Base-by-base conservation (phyloP, 2,888 invertebrate genomes). In the Eueremaeus valkanovi region DNA sequence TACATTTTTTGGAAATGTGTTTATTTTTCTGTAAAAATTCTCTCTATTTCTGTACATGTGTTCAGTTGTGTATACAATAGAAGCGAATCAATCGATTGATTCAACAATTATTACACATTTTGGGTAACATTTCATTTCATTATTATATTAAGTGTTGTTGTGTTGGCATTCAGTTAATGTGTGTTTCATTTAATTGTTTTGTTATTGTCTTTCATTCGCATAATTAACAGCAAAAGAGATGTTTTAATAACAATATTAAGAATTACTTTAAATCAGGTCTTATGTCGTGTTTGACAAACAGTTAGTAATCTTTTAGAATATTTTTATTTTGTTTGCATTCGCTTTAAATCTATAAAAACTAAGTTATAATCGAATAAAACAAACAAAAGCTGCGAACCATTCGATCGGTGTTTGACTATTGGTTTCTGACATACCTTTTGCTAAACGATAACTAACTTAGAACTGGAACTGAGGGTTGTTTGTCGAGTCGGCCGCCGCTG, bases 101-200 rank as follows among this genome's bases (percentile, higher is more conserved):
- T 66, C 31, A 31, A 33, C 31, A 33, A 66, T 66, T 36, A 36
- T 61, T 11, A 61, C 21, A 66, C 31, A 66, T 36, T 31, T 66
- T 33, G 24, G 55, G 55, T 24, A 21, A 27, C 13, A n/a, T 51
- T 24, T 58, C 6, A 58, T 58, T 66, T 36, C 31, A 21, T 66
- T 21, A 58, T 63, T 31, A 63, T 63, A 63, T 63, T 66, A 61
- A 66, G 36, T 66, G 40, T 66, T 66, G 36, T 36, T 66, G 33
- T 66, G 66, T 66, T 66, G 18, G 40, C 40, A 40, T 66, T 66
- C 66, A 66, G 9, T 66, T 3, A 36, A 66, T 66, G 66, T 66
- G 31, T 66, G 66, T 66, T 24, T 66, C 9, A 40, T 66, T 61
- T 31, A 29, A 11, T 27, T 29, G 3, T 31, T 13, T 21, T 31